Evolutionary conservation across 2,888 invertebrate genomes (phyloP).

Genomic region (Tillus elongatus): DNA sequence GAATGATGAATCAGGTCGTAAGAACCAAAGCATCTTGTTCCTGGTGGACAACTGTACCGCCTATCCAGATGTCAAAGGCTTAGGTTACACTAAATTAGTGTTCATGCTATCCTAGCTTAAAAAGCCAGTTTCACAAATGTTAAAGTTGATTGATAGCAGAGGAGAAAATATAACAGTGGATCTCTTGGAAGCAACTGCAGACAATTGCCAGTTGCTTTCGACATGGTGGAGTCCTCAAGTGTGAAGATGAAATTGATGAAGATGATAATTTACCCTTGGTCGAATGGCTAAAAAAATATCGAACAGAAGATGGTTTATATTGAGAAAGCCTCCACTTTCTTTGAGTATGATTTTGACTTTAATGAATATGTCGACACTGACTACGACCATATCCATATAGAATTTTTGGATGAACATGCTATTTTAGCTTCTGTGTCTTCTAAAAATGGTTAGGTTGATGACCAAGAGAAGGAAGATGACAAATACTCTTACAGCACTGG

Average conservation of each 20-base stretch:
- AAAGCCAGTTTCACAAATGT: not conserved
- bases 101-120: slow-evolving; percentile 3
- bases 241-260: slow-evolving; percentile 3
- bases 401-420: too few species aligned
- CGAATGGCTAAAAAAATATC: slow-evolving; percentile 2
- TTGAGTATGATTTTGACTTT: too few species aligned
- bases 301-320: not conserved
- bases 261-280: too few species aligned
- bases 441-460: too few species aligned
- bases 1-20: slow-evolving; percentile 1
- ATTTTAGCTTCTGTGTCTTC: too few species aligned
- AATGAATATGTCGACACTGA: too few species aligned
- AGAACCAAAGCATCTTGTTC: not conserved
- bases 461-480: too few species aligned
- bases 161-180: not conserved
- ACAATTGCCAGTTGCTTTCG: slow-evolving; percentile 3
- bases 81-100: slow-evolving; percentile 4
- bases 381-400: too few species aligned
- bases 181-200: not conserved
- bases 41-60: slow-evolving; percentile 3
- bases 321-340: too few species aligned
- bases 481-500: too few species aligned
- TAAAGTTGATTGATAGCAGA: not conserved
- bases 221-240: too few species aligned
- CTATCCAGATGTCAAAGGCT: slow-evolving; percentile 4